A percentile compares a stretch with the other conserved stretches of the same genome.
Conservation (phyloP, 2,797 vertebrate species). For the Hypotaenidia okinawae region DNA sequence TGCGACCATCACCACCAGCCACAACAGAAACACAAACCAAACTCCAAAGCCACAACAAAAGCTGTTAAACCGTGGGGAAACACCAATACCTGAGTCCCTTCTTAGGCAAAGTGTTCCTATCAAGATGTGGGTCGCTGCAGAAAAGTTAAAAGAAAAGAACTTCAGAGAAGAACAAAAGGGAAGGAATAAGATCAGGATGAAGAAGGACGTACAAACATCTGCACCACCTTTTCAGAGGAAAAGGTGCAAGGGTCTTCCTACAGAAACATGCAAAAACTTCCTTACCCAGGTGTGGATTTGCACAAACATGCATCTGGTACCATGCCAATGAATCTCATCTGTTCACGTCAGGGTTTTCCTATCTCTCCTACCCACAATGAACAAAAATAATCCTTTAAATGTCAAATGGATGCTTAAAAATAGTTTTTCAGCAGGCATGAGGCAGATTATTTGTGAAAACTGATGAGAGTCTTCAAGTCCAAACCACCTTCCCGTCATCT, state of each 20-base stretch:
- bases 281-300: not conserved
- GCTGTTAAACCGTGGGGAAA: conserved; percentile 68
- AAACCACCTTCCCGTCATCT: not conserved
- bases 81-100: conserved; percentile 96
- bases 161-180: conserved; percentile 73
- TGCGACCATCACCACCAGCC: conserved; percentile 60
- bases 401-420: not conserved
- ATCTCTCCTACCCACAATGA: not conserved
- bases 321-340: conserved; percentile 46
- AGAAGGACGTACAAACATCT: conserved; percentile 27
- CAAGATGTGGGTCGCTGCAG: conserved; percentile 92
- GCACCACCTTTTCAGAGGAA: conserved; percentile 38
- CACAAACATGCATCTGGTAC: conserved; percentile 26
- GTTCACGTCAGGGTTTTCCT: not conserved
- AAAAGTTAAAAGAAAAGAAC: conserved; percentile 85
- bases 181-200: conserved; percentile 18
- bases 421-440: not conserved
- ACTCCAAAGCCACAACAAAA: conserved; percentile 74
- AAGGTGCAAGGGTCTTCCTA: conserved; percentile 39
- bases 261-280: conserved; percentile 66
- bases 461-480: not conserved
- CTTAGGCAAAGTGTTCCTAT: conserved; percentile 99
- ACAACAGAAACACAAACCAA: conserved; percentile 73
- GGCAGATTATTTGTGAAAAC: not conserved
- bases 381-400: not conserved